Evolutionary conservation across 2,888 invertebrate species (phyloP).

Genomic region (Alentia gelatinosa): DNA sequence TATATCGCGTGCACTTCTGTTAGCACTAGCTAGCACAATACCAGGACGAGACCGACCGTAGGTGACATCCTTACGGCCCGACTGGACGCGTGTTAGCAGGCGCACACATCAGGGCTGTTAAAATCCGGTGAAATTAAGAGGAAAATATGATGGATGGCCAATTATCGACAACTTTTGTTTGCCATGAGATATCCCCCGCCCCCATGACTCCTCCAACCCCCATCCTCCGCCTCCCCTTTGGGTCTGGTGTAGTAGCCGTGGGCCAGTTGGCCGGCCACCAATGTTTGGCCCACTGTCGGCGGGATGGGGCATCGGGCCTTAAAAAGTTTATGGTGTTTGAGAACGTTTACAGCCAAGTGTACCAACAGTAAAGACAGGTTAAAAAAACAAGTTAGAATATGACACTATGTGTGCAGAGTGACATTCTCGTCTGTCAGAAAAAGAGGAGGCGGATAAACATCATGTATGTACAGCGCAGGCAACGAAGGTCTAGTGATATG

Average conservation of each 20-base stretch:
- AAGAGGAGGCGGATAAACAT: not conserved
- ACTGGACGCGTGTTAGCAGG: not conserved
- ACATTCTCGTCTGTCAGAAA: not conserved
- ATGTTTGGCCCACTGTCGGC: not conserved
- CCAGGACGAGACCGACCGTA: not conserved
- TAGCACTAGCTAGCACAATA: not conserved
- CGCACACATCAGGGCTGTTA: not conserved
- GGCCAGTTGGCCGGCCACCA: not conserved
- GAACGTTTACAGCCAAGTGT: not conserved
- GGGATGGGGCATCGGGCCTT: no score
- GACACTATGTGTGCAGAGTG: not conserved
- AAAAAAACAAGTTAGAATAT: not conserved
- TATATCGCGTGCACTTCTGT: not conserved
- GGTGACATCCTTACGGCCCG: not conserved
- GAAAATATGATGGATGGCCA: not conserved
- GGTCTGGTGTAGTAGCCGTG: not conserved
- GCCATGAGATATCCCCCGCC: not conserved
- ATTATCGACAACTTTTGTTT: not conserved
- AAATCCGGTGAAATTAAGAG: not conserved
- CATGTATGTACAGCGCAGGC: not conserved
- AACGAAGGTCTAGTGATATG: no score
- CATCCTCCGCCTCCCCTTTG: no score
- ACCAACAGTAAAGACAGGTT: not conserved
- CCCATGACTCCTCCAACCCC: no score
- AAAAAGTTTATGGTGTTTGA: not conserved